Evolutionary conservation across 2,888 invertebrate species (phyloP), one percentile per base, ranked within the genome.

Genomic region (Cryptocephalus moraei): DNA sequence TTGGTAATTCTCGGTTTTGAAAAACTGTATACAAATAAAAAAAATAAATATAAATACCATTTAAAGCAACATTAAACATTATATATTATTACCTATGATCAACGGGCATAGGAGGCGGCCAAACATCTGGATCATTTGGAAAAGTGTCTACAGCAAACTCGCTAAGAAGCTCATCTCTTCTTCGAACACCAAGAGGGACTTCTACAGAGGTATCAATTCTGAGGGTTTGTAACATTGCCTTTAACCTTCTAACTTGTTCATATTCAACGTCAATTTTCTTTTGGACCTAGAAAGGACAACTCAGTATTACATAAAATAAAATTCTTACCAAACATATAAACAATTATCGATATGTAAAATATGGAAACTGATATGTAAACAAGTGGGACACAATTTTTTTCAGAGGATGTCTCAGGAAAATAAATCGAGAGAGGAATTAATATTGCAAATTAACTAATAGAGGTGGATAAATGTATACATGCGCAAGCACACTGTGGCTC

Each of bases 211-310:
- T 76, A 55, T 84, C 86, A 49, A 79, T 77, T 68, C 84, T 84
- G 64, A 91, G 86, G 61, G 86, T 77, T 62, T 85, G 82, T 52
- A 92, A 69, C 1, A 86, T 84, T 39, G 80, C 80, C 59, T 82
- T 82, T 12, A 88, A 81, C 52, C 85, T 83, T 70, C 93, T 94
- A 41, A 96, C 81, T 70, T 90, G 86, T 62, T 92, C 89, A 69
- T 90, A 92, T 69, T 96, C 96, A 48, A 84, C 80, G 39, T 81
- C 85, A 64, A 96, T 84, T 70, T 91, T 88, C 62, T 88, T 86
- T 65, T 91, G 90, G 14, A 93, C 84, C 90, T 91, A 67, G 0
- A 53, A 56, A 32, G 52, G 22, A 40, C 3, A 13, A 13, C n/a
- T 10, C 40, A 43, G 32, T 46, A 12, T 43, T 32, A 31, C 12